These are phyloP conservation scores for Sebastes hopkinsi DNA, from an alignment of 2,797 vertebrate genomes.

Conservation along the genomic window DNA sequence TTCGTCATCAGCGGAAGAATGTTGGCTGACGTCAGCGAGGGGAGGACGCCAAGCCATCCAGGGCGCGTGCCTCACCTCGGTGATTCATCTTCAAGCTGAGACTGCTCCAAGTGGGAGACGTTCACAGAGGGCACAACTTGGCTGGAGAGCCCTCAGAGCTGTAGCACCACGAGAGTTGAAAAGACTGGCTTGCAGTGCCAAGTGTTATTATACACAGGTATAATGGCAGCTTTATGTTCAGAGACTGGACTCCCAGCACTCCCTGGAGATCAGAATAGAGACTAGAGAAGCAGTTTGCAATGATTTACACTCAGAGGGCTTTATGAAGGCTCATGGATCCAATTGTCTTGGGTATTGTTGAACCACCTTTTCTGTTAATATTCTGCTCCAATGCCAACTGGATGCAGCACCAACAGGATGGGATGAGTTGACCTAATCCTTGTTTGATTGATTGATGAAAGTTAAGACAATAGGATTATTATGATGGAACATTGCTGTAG, in stretches of 20 bases:
- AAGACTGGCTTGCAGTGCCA: conserved; percentile 19
- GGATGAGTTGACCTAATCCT: conserved; percentile 12
- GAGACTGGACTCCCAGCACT: conserved; percentile 37
- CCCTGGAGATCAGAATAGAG: conserved; percentile 38
- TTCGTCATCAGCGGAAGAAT: conserved; percentile 64
- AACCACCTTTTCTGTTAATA: conserved; percentile 29
- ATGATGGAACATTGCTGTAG: conserved; percentile 35
- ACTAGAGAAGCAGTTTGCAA: conserved; percentile 40
- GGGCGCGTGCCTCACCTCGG: conserved; percentile 13
- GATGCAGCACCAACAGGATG: background rate
- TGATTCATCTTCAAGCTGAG: conserved; percentile 64
- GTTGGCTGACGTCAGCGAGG: conserved; percentile 47
- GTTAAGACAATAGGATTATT: conserved; percentile 42
- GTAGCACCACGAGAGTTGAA: background rate
- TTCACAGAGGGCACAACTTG: conserved; percentile 35
- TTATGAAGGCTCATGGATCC: conserved; percentile 31
- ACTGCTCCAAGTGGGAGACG: conserved; percentile 38
- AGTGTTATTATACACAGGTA: conserved; percentile 58
- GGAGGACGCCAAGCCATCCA: conserved; percentile 6
- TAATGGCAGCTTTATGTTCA: conserved; percentile 51
- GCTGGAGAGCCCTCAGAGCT: conserved; percentile 43
- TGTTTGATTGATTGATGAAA: conserved; percentile 50
- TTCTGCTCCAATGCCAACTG: background rate
- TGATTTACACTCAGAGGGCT: conserved; percentile 41
- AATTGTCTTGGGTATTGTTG: conserved; percentile 4